Base-by-base conservation (phyloP, 2,888 invertebrate genomes). In the Orthosia gothica region DNA sequence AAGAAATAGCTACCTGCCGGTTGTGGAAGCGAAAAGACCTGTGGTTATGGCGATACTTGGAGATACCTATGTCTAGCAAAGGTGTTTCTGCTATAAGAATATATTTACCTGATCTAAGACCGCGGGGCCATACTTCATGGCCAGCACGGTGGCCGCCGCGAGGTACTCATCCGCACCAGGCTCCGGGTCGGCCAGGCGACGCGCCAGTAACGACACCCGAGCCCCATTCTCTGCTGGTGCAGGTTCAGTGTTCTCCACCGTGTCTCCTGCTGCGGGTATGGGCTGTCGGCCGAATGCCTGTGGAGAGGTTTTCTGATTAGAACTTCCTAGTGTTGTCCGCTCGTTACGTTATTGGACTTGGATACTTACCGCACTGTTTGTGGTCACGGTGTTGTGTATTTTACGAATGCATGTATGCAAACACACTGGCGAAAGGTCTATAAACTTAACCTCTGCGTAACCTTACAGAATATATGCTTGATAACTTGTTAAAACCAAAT, bases 261-360 rank as follows among this genome's bases (percentile, higher is more conserved):
- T 65, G 12, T 87, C 86, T 26, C 73, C 85, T n/a, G 88, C 78
- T 13, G 84, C 55, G 85, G 98, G 98, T 91, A 98, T 98, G 0
- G 99, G 99, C 50, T 99, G 99, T 78, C 99, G 98, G 72, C 98
- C 98, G 81, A 99, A 97, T 5, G 99, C 99, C 97, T 99, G 98
- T 82, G 76, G 79, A 52, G 62, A 75, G 2, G 75, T 72, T 72
- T 82, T 82, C 82, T 82, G 58, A 80, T 82, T 83, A 82, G 70
- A 74, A 80, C 80, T 80, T 62, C 70, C 67, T 79, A 82, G 82
- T 62, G 84, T 71, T 82, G 82, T 82, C 84, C 82, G 82, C 82
- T 65, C 45, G 47, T 45, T 62, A 50, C 61, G 64, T 68, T 82
- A 80, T 83, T 80, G 59, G 66, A 26, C 66, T 68, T 66, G 61